A percentile compares a stretch with the other conserved stretches of the same genome.
These are phyloP conservation scores for Rhagoletis pomonella DNA, from an alignment of 1,140 invertebrate species.

Conservation along the genomic window DNA sequence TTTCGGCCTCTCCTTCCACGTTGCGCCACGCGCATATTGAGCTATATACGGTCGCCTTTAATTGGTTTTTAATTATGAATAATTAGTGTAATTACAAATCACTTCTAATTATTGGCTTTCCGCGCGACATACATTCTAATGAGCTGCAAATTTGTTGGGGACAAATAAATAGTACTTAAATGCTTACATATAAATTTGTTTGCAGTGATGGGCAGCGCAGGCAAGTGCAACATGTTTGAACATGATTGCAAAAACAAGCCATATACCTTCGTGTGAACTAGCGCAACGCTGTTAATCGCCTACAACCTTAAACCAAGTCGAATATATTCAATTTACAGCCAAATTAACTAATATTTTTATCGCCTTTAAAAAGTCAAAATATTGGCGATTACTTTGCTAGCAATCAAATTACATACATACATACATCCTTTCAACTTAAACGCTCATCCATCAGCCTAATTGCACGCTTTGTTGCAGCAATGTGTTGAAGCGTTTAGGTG, in stretches of 20 bases:
- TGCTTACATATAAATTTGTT: neutral
- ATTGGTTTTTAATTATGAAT: slow-evolving; percentile 37
- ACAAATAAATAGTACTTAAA: neutral
- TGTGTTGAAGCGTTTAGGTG: neutral
- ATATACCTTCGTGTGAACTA: neutral
- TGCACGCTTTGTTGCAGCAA: neutral
- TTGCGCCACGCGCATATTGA: neutral
- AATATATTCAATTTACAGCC: neutral
- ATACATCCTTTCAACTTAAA: neutral
- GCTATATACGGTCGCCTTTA: neutral
- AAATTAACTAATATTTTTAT: neutral
- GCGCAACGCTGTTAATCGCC: neutral
- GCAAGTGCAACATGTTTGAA: neutral
- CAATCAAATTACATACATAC: neutral
- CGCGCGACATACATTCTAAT: neutral
- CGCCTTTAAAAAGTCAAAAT: neutral
- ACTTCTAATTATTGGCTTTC: slow-evolving; percentile 7
- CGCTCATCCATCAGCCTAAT: neutral
- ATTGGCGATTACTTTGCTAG: neutral
- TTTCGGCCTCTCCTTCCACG: neutral
- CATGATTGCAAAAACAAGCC: neutral
- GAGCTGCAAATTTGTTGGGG: neutral
- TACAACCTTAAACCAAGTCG: neutral
- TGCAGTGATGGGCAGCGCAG: neutral
- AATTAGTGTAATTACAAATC: neutral